Evolutionary conservation across 2,888 invertebrate genomes (phyloP), one percentile per base, ranked within the genome.

Genomic region (Oxystoma pomonae): DNA sequence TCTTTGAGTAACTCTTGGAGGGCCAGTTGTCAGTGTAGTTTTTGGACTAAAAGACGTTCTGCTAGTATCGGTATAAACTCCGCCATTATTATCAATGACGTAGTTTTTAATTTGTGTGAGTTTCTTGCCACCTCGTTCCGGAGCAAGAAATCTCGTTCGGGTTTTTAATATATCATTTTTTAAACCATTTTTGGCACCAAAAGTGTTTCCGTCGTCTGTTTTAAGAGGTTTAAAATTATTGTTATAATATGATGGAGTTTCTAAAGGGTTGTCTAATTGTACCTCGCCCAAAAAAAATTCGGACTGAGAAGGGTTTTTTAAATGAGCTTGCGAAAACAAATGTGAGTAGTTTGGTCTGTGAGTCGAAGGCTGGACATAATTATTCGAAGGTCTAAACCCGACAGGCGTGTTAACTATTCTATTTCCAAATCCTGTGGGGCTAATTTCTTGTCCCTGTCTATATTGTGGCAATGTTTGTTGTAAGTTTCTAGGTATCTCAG

Each of bases 221-320:
- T 53, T 16, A 19, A 19, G 53, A n/a, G 53, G 53, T 58, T 49
- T 22, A 51, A 58, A 50, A 16, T 21, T n/a, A 16, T 49, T 16
- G 12, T 12, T 35, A n/a, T n/a, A n/a, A 35, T 35, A 35, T 7
- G 3, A 71, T 16, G 77, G 77, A 12, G 75, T 63, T n/a, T 77
- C 85, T n/a, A 85, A 85, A 16, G 86, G 85, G 75, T 85, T 86
- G 71, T 86, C 85, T 63, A 86, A 79, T 17, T 86, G 86, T 56
- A 86, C 85, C 80, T 87, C 85, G 7, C 86, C 86, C 63, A 87
- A 77, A 75, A 86, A 86, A 52, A 85, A 85, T 80, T 86, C 86
- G 20, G 84, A 84, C 74, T 85, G 84, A 1, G 85, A 84, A 16
- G 86, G 86, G 71, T 85, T 83, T 73, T 84, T 83, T 72, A 83